Conservation (phyloP, 2,797 vertebrate species). For the Myotis pilosus region DNA sequence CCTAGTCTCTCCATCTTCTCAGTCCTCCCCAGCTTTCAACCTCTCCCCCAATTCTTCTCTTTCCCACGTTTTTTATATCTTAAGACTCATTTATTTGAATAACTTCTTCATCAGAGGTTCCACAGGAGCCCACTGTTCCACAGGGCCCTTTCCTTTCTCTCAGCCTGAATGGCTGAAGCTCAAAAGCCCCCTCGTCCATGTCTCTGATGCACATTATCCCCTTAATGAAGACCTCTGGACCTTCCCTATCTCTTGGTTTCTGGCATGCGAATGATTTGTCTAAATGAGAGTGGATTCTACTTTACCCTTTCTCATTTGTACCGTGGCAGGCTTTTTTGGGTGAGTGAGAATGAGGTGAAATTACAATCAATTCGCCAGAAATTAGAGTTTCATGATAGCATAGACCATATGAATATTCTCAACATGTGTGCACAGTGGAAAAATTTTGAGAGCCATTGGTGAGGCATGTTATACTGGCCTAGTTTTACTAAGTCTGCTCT, state of each 20-base stretch:
- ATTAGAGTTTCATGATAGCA: background rate
- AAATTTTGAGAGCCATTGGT: background rate
- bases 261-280: background rate
- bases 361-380: conserved; percentile 21
- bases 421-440: too few relatives aligned
- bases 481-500: background rate
- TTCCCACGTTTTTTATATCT: background rate
- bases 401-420: background rate
- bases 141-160: background rate
- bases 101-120: background rate
- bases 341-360: background rate
- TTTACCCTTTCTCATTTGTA: background rate
- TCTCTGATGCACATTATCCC: background rate
- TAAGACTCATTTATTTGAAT: background rate
- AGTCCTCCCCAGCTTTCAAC: background rate
- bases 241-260: background rate
- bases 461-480: background rate
- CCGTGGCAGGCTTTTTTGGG: background rate
- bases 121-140: background rate
- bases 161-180: background rate
- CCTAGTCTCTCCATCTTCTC: background rate
- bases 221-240: background rate
- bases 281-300: background rate
- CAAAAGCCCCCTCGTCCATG: background rate
- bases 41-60: background rate